A percentile compares a stretch with the other conserved stretches of the same genome.
phyloP scores from a whole-genome alignment of 2,797 vertebrate species.

The Prionace glauca region DNA sequence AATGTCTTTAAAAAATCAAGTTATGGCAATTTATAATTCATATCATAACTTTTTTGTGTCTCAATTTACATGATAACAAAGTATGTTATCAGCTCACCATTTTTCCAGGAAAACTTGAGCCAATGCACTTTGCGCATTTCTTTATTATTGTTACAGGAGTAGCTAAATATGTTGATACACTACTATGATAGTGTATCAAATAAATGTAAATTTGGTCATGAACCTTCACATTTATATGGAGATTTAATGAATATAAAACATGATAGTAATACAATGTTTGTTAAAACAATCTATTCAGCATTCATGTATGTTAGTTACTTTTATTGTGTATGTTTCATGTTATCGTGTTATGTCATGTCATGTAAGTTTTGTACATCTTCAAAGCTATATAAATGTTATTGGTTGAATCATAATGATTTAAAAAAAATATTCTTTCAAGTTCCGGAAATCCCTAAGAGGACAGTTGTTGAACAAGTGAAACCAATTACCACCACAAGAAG shows the following conservation, averaged over 20 bases:
- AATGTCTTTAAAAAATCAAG: background rate
- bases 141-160: too few relatives aligned
- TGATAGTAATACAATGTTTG: background rate
- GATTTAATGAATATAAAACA: background rate
- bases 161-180: background rate
- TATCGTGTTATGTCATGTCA: background rate
- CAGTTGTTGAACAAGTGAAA: conserved; percentile 42
- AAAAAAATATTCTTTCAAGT: conserved; percentile 44
- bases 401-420: background rate
- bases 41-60: background rate
- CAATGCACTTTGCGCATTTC: background rate
- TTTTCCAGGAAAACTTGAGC: background rate
- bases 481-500: conserved; percentile 31
- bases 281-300: background rate
- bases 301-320: background rate
- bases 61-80: background rate
- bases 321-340: background rate
- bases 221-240: background rate
- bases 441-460: conserved; percentile 39
- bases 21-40: background rate
- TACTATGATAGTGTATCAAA: background rate
- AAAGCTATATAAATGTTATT: background rate
- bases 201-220: background rate
- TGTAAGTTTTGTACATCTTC: background rate
- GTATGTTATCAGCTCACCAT: background rate